A percentile compares a stretch with the other conserved stretches of the same genome.
Evolutionary conservation across 1,140 invertebrate genomes (phyloP).

Genomic region (Tigriopus japonicus): DNA sequence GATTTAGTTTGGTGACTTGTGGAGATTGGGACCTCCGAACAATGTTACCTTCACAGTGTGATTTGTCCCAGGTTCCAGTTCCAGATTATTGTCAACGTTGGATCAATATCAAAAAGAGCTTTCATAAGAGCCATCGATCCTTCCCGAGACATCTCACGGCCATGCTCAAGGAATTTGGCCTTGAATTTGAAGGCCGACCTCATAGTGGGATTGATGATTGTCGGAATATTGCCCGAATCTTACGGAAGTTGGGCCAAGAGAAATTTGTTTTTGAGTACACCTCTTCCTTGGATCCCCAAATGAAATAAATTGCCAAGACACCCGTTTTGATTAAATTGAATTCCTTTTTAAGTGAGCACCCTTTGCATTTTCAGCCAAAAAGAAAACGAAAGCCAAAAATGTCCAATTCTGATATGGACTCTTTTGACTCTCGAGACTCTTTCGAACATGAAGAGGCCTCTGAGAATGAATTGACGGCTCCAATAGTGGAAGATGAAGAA

Average conservation of each 20-base stretch:
- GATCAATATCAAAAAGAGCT: constrained; percentile 39
- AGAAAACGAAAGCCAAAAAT: no score
- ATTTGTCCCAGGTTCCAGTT: constrained; percentile 26
- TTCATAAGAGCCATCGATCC: not conserved
- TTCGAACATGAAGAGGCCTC: no score
- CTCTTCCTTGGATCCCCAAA: no score
- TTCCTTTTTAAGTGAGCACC: no score
- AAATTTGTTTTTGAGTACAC: not conserved
- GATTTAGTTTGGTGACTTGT: constrained; percentile 35
- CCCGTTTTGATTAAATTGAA: no score
- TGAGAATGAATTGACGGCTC: no score
- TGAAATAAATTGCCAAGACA: no score
- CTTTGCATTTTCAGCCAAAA: no score
- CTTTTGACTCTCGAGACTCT: no score
- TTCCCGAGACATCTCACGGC: not conserved
- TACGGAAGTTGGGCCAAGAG: not conserved
- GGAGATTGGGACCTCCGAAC: constrained; percentile 42
- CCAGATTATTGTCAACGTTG: constrained; percentile 33
- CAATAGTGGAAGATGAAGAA: no score
- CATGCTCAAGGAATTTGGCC: not conserved
- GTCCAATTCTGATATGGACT: no score
- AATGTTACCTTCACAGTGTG: constrained; percentile 38
- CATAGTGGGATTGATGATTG: not conserved
- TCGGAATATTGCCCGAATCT: not conserved
- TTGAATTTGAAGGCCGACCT: constrained; percentile 1